Evolutionary conservation across 2,113 vertebrate species (phyloP).

Genomic region (Cinclus cinclus): DNA sequence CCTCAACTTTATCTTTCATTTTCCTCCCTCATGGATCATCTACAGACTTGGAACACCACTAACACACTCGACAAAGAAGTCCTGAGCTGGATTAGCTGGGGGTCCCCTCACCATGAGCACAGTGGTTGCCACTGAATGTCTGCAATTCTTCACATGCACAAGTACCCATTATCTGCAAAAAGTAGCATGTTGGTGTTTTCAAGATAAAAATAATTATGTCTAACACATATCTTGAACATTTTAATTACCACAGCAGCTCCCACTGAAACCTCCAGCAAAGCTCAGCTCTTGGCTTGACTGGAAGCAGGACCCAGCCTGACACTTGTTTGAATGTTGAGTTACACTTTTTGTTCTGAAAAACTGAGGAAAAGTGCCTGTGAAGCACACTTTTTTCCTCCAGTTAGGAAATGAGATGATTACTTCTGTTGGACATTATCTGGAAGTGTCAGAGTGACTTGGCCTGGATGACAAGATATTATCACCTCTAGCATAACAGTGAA

Average conservation of each 20-base stretch:
- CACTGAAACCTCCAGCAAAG: not conserved
- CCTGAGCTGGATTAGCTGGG: not conserved
- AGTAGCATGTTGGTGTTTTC: not conserved
- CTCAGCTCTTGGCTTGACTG: not conserved
- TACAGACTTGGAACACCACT: not conserved
- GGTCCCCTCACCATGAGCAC: rapidly evolving
- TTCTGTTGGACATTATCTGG: not conserved
- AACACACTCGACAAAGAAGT: not conserved
- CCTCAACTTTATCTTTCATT: not conserved
- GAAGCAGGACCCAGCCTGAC: not conserved
- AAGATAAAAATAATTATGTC: not conserved
- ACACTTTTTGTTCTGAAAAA: not conserved
- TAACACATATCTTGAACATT: not conserved
- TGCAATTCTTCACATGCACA: not conserved
- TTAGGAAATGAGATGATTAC: not conserved
- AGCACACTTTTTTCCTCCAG: not conserved
- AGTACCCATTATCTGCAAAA: not conserved
- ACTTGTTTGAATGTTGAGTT: not conserved
- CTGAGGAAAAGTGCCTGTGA: not conserved
- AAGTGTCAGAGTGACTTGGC: not conserved
- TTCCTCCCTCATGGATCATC: not conserved
- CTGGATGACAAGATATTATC: not conserved
- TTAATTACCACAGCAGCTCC: not conserved
- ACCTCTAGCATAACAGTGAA: not conserved
- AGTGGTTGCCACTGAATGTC: not conserved